These are phyloP conservation scores for Lamellibrachia columna DNA, from an alignment of 2,888 invertebrate species.

Conservation along the genomic window DNA sequence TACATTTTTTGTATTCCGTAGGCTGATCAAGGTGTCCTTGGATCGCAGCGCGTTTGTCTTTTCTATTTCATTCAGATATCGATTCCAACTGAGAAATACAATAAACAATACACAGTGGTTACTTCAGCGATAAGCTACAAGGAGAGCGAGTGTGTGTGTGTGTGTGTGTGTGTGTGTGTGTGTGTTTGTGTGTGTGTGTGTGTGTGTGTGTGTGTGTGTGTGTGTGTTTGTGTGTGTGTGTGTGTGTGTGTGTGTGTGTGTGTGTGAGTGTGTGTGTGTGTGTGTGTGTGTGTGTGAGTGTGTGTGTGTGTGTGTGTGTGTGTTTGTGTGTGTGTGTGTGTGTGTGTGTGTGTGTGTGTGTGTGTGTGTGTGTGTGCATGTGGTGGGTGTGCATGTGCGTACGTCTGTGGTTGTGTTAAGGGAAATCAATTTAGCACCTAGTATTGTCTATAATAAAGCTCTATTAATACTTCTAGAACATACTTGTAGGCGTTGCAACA, in stretches of 20 bases:
- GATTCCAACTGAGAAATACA: background rate
- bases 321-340: too few species aligned
- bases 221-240: too few species aligned
- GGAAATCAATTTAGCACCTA: background rate
- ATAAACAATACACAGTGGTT: too few species aligned
- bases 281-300: background rate
- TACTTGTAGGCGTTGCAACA: background rate
- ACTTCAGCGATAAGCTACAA: too few species aligned
- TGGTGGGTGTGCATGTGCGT: too few species aligned
- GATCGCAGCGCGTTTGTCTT: background rate
- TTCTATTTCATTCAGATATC: background rate
- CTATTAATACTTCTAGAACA: background rate
- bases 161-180: background rate
- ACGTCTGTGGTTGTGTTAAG: background rate
- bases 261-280: background rate
- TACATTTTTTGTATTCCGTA: background rate
- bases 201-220: too few species aligned
- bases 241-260: background rate
- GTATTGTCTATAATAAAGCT: background rate
- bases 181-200: too few species aligned
- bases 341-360: too few species aligned
- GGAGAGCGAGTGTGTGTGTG: background rate
- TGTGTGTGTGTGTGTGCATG: too few species aligned
- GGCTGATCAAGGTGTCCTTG: background rate
- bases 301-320: too few species aligned